These are phyloP conservation scores for Graphium colonna DNA, from an alignment of 2,888 invertebrate species.

Conservation along the genomic window DNA sequence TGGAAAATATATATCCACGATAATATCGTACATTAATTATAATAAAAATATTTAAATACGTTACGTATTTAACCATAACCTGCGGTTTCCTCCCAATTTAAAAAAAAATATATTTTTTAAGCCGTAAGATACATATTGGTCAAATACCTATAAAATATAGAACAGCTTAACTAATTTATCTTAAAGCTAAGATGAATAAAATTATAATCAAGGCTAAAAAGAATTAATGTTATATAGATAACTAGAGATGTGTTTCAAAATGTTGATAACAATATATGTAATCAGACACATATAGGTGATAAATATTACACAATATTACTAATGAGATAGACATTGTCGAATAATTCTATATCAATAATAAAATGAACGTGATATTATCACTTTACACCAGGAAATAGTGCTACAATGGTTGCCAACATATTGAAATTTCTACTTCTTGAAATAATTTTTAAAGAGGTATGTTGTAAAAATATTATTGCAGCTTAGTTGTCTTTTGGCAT, in stretches of 20 bases:
- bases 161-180: too few relatives aligned
- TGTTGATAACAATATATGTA: not conserved
- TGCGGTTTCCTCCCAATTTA: too few relatives aligned
- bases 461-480: not conserved
- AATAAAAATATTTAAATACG: too few relatives aligned
- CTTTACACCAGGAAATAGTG: slow-evolving; percentile 1
- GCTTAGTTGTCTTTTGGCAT: not conserved
- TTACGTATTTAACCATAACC: too few relatives aligned
- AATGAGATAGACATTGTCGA: slow-evolving; percentile 6
- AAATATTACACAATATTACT: slow-evolving; percentile 2
- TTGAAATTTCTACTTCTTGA: slow-evolving; percentile 12
- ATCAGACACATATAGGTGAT: slow-evolving; percentile 10
- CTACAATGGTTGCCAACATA: slow-evolving; percentile 9
- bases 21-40: too few relatives aligned
- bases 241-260: not conserved
- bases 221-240: too few relatives aligned
- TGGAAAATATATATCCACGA: too few relatives aligned
- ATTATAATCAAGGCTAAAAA: too few relatives aligned
- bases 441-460: slow-evolving; percentile 7
- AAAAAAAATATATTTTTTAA: too few relatives aligned
- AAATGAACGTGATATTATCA: slow-evolving; percentile 8
- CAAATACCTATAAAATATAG: too few relatives aligned
- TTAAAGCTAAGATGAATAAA: too few relatives aligned
- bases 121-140: too few relatives aligned
- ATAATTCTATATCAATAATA: slow-evolving; percentile 9